Percentiles rank a stretch among this genome's conserved stretches.
Evolutionary conservation across 2,113 vertebrate genomes (phyloP).

Genomic region (Labrus mixtus): DNA sequence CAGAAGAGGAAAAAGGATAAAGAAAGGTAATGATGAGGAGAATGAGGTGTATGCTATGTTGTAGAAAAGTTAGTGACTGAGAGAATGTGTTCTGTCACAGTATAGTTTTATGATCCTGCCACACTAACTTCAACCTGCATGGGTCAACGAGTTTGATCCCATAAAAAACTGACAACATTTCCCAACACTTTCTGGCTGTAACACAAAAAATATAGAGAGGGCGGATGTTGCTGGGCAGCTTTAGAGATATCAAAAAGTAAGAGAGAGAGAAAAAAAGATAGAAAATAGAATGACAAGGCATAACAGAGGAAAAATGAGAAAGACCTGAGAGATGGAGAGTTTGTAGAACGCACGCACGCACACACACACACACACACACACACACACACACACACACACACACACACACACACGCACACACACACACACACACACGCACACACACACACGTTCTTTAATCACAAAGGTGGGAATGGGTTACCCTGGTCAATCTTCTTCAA

Average conservation of each 20-base stretch:
- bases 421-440: not conserved
- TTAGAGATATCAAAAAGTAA: slow-evolving; percentile 31
- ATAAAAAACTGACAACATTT: not conserved
- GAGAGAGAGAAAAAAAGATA: slow-evolving; percentile 18
- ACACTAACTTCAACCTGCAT: slow-evolving; percentile 21
- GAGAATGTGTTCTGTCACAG: slow-evolving; percentile 39
- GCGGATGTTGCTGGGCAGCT: slow-evolving; percentile 43
- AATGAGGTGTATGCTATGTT: slow-evolving; percentile 44
- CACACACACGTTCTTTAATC: slow-evolving; percentile 62
- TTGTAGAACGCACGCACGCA: slow-evolving; percentile 19
- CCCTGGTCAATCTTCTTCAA: slow-evolving; percentile 75
- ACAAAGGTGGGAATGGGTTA: slow-evolving; percentile 72
- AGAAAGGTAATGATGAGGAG: slow-evolving; percentile 27
- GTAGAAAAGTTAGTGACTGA: slow-evolving; percentile 11
- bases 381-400: not conserved
- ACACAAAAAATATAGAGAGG: slow-evolving; percentile 54
- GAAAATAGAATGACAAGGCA: slow-evolving; percentile 28
- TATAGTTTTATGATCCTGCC: slow-evolving; percentile 36
- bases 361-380: slow-evolving; percentile 11
- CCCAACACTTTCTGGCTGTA: too few species aligned
- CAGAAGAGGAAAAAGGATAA: slow-evolving; percentile 15
- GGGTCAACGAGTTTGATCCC: not conserved
- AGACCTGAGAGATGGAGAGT: slow-evolving; percentile 47
- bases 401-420: slow-evolving; percentile 14
- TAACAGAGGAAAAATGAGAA: slow-evolving; percentile 57